A percentile compares a stretch with the other conserved stretches of the same genome.
Conservation (phyloP, 2,888 invertebrate species). For the Lepidocyrtoides sp. region DNA sequence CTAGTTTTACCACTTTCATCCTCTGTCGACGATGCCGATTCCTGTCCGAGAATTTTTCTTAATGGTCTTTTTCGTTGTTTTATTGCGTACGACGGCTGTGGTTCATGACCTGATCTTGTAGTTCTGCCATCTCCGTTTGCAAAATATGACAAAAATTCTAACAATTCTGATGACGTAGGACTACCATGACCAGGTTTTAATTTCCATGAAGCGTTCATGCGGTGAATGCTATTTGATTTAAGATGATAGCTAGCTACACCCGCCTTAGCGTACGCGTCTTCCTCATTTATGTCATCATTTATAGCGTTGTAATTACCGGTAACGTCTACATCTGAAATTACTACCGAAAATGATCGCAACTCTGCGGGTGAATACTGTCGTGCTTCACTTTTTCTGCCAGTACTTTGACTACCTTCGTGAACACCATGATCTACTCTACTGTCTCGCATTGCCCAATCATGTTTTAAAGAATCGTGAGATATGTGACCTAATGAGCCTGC, state of each 20-base stretch:
- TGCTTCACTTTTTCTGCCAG: neutral
- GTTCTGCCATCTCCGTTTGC: slow-evolving; percentile 74
- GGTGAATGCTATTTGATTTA: slow-evolving; percentile 84
- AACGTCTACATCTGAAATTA: slow-evolving; percentile 85
- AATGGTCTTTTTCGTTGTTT: slow-evolving; percentile 5
- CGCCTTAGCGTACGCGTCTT: slow-evolving; percentile 83
- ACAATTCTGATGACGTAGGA: slow-evolving; percentile 82
- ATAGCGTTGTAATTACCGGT: slow-evolving; percentile 80
- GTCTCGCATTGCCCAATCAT: neutral
- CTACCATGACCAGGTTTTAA: slow-evolving; percentile 81
- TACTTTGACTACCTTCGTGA: neutral
- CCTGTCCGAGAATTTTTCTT: slow-evolving; percentile 64
- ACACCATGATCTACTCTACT: neutral
- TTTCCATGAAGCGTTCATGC: slow-evolving; percentile 85
- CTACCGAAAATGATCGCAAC: slow-evolving; percentile 84
- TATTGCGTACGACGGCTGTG: neutral
- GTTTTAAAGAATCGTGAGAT: neutral
- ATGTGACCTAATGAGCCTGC: neutral
- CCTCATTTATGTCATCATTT: slow-evolving; percentile 35
- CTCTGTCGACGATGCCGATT: neutral
- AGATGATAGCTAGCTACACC: slow-evolving; percentile 83
- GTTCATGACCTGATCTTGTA: slow-evolving; percentile 57
- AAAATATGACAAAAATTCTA: slow-evolving; percentile 83
- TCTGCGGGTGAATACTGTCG: slow-evolving; percentile 80
- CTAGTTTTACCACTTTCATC: neutral